phyloP scores from a whole-genome alignment of 2,797 vertebrate species.

The Amazona finschi region DNA sequence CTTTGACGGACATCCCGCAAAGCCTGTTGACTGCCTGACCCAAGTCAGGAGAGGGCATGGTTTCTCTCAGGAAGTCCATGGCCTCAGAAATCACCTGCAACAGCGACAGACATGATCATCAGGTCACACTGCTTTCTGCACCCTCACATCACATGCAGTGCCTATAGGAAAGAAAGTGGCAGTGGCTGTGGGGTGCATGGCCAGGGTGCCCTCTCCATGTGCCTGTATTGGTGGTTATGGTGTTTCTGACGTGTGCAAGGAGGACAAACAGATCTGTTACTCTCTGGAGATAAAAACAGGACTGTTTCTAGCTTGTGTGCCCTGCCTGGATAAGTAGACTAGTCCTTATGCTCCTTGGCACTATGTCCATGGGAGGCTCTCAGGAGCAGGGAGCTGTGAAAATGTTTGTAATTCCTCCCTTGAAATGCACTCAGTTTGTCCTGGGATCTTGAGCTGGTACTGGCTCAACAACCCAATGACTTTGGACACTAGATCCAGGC shows the following conservation, averaged over 20 bases:
- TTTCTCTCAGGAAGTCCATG: constrained; percentile 38
- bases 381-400: background rate
- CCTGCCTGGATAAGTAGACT: background rate
- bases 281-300: background rate
- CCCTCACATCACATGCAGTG: background rate
- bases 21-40: constrained; percentile 23
- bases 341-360: background rate
- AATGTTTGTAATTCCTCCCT: background rate
- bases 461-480: background rate
- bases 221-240: background rate
- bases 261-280: background rate
- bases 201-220: background rate
- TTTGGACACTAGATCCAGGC: background rate
- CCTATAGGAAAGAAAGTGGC: background rate
- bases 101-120: background rate
- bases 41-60: background rate
- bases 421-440: background rate
- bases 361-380: background rate
- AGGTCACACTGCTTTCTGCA: background rate
- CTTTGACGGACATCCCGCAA: constrained; percentile 6
- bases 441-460: background rate
- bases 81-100: constrained; percentile 56
- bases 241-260: too few species aligned
- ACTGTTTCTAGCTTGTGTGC: background rate
- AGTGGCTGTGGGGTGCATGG: background rate